Base-by-base conservation (phyloP, 2,113 vertebrate species). In the Clarias batrachus region DNA sequence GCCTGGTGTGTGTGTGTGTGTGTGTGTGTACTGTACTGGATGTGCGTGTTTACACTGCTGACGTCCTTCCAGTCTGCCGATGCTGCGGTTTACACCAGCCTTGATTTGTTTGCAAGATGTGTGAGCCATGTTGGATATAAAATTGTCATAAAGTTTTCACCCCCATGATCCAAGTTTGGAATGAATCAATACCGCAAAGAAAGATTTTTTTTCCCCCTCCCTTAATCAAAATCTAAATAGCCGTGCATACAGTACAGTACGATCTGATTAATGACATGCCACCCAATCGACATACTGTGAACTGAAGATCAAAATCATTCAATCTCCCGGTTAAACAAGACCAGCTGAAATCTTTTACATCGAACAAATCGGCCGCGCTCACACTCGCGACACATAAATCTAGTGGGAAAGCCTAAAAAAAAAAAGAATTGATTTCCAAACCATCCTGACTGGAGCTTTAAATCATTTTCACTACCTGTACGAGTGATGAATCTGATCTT, bases 51-150 rank as follows among this genome's bases (percentile, higher is more conserved):
- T 85, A 88, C 78, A 79, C 62, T 81, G 27, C 77, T 30, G 65
- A 41, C 60, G 62, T 79, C 78, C 86, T 87, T 57, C 41, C 66
- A 77, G 78, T 81, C 84, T 86, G 88, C 85, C 65, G 63, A 63
- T 78, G 78, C 88, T 82, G 84, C 86, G 60, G 86, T 88, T 87
- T 85, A 88, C 86, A 85, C 84, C 27, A 66, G 82, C 78, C 80
- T 80, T 90, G 90, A 90, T 90, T 88, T 85, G 79, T 87, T 90
- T 89, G 88, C 88, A 90, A 88, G 90, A 89, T 86, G 68, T 89
- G 86, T 84, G 76, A 84, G 71, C 74, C 81, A 73, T 52, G 78
- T 80, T 82, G 84, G 74, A 82, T 81, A 86, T 84, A 85, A 25
- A 65, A 86, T 86, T 81, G 88, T 81, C 84, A 82, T 88, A 86